phyloP scores from a whole-genome alignment of 2,113 vertebrate genomes.

The Phylloscopus whistleri region DNA sequence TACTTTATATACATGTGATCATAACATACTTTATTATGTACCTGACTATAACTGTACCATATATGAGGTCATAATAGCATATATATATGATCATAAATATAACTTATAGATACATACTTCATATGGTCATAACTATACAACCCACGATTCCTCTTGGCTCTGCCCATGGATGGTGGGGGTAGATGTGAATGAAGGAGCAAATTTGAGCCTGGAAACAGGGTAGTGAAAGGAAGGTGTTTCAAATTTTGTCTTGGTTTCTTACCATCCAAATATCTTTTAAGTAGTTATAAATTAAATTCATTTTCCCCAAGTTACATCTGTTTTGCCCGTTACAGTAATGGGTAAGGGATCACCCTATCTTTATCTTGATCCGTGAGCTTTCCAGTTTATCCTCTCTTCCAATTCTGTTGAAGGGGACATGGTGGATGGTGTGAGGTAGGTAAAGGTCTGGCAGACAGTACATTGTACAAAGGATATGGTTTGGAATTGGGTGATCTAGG shows the following conservation, averaged over 20 bases:
- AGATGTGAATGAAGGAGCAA: neutral
- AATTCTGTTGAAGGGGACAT: neutral
- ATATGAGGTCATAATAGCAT: neutral
- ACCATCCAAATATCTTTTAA: neutral
- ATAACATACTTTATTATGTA: neutral
- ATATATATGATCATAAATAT: neutral
- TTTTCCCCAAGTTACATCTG: neutral
- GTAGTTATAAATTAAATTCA: neutral
- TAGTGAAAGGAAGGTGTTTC: neutral
- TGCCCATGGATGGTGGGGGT: neutral
- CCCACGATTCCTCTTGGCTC: neutral
- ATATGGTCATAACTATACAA: neutral
- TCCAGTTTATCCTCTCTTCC: neutral
- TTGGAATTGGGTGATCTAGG: neutral
- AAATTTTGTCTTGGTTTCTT: neutral
- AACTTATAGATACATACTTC: neutral
- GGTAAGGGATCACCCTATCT: neutral
- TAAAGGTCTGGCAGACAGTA: neutral
- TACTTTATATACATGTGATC: neutral
- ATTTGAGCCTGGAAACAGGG: neutral
- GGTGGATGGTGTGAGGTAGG: neutral
- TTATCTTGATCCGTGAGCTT: neutral
- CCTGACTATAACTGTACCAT: too few relatives aligned
- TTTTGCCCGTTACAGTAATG: neutral
- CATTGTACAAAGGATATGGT: neutral